Evolutionary conservation across 2,797 vertebrate species (phyloP).

Genomic region (Danio albolineatus): DNA sequence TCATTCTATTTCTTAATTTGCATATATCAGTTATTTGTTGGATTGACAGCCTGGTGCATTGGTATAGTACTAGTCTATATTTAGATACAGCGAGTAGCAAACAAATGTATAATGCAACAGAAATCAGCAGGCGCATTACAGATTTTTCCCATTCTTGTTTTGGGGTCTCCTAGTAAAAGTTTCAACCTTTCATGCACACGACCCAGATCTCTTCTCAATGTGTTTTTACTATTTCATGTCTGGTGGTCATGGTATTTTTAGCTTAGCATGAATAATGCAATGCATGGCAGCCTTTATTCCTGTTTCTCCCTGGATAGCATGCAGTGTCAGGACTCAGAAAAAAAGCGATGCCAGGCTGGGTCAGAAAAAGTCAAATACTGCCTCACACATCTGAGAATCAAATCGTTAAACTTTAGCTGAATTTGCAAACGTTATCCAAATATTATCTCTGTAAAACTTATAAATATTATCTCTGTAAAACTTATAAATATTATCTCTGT

Average conservation of each 20-base stretch:
- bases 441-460: not conserved
- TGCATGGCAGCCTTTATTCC: not conserved
- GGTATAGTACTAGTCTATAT: not conserved
- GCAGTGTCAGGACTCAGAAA: not conserved
- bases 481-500: no score
- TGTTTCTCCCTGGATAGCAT: conserved; percentile 1
- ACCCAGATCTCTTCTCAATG: not conserved
- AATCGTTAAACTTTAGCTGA: not conserved
- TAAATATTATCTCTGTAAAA: not conserved
- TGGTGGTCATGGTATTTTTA: conserved; percentile 32
- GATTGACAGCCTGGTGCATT: not conserved
- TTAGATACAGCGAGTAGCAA: not conserved
- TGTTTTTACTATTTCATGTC: not conserved
- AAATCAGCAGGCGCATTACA: not conserved
- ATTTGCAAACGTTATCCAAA: not conserved
- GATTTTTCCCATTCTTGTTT: not conserved
- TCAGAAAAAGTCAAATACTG: not conserved
- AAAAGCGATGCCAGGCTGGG: conserved; percentile 5
- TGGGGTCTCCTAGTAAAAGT: not conserved
- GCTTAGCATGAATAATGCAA: conserved; percentile 21
- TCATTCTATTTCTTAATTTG: not conserved
- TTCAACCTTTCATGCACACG: not conserved
- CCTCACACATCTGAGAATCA: not conserved
- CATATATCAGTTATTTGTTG: not conserved
- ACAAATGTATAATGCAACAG: conserved; percentile 10